phyloP scores from a whole-genome alignment of 2,797 vertebrate genomes.

The Cossypha dichroa region DNA sequence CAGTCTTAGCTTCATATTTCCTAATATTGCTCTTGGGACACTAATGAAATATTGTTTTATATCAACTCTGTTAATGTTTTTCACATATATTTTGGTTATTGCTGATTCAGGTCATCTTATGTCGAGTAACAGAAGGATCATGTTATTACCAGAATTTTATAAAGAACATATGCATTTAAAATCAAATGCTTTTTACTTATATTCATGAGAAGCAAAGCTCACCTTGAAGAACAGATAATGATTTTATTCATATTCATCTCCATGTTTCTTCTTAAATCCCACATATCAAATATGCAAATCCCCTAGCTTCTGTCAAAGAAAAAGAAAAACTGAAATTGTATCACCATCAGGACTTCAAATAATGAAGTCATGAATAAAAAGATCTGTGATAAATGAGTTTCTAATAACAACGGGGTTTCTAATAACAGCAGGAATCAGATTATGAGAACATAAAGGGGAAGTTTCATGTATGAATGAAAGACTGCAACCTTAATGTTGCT shows the following conservation, averaged over 20 bases:
- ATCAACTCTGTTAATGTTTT: slow-evolving; percentile 29
- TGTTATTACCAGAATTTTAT: slow-evolving; percentile 15
- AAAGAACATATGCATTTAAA: slow-evolving; percentile 9
- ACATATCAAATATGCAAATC: slow-evolving; percentile 54
- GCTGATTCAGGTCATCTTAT: slow-evolving; percentile 4
- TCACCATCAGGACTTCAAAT: slow-evolving; percentile 30
- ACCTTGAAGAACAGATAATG: slow-evolving; percentile 51
- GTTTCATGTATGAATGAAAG: neutral
- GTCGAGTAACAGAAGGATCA: slow-evolving; percentile 7
- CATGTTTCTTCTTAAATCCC: slow-evolving; percentile 40
- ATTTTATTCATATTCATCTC: slow-evolving; percentile 52
- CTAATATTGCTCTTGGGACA: slow-evolving; percentile 24
- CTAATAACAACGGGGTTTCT: slow-evolving; percentile 2
- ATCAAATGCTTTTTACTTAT: neutral
- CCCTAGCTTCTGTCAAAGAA: slow-evolving; percentile 20
- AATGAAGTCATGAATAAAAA: slow-evolving; percentile 50
- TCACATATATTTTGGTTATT: slow-evolving; percentile 29
- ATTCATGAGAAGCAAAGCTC: slow-evolving; percentile 31
- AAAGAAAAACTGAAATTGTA: slow-evolving; percentile 38
- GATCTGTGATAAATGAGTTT: slow-evolving; percentile 47
- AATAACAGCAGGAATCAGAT: slow-evolving; percentile 29
- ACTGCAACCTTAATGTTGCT: neutral
- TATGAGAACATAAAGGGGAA: neutral
- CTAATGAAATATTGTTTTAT: slow-evolving; percentile 44
- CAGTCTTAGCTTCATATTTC: slow-evolving; percentile 46